Base-by-base conservation (phyloP, 2,113 vertebrate species). In the Notothenia coriiceps region DNA sequence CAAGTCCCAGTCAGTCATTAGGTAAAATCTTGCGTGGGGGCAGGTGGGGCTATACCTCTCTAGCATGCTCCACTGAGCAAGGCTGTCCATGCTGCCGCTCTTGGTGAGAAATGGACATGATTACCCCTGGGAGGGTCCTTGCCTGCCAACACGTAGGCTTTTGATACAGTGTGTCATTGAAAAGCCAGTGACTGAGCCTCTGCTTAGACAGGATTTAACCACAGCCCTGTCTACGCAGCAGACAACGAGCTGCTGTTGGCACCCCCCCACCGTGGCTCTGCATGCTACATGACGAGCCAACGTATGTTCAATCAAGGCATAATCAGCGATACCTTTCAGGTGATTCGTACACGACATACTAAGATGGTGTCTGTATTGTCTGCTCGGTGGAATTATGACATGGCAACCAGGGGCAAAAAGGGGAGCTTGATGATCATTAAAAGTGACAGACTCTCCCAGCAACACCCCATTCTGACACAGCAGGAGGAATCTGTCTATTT, bases 91-190 rank as follows among this genome's bases (percentile, higher is more conserved):
- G 83, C 49, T 74, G 83, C 71, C 76, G 13, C 79, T 78, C 71
- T 52, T n/a, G 70, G 67, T 81, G 79, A 75, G 75, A 70, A 78
- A 80, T 70, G 79, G 83, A 83, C 85, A 54, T 63, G 70, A 91
- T 84, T 87, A 86, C 89, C 83, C 86, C 74, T 63, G 88, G 82
- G 88, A 88, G 50, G 56, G 14, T 63, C 73, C 61, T 69, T 29
- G 69, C 47, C 82, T 89, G 89, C 89, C 86, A 90, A 80, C 79
- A 83, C 10, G 56, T 74, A 86, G 81, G 80, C 79, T 87, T 81
- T 81, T 86, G 80, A 80, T 80, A 81, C 70, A 79, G 74, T 47
- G 77, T 80, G 77, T 75, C 78, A 68, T 62, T 80, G 86, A 82
- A 85, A 75, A 79, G 85, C 74, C 80, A 66, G 77, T 50, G 85